Evolutionary conservation across 2,888 invertebrate genomes (phyloP), one percentile per base, ranked within the genome.

Genomic region (Aporophyla lueneburgensis): DNA sequence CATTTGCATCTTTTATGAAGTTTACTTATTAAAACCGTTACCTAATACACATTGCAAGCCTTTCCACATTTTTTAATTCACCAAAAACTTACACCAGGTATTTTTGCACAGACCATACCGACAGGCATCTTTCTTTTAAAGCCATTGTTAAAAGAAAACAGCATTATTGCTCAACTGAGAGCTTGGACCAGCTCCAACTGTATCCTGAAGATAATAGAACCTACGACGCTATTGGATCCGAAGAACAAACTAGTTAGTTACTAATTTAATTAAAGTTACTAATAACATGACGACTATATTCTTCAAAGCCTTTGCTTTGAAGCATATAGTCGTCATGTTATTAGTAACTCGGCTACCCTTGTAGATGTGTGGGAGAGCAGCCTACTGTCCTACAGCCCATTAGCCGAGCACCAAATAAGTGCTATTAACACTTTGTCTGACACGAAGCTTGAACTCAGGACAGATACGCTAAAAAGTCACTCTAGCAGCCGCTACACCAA

Each of bases 121-220:
- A 51, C 9, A 21, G 49, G 2, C 9, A 51, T 27, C 21, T 51
- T 66, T 27, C 21, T 27, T 66, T 66, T 46, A 24, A 46, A 43
- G 12, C 19, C 19, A 19, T 24, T 58, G 7, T 58, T 63, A 27
- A 27, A 75, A 56, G 40, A 27, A 51, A 75, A 56, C 54, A 53
- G 49, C 9, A 4, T 54, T 16, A 49, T 24, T 46, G 16, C 27
- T 76, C n/a, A 33, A 49, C 51, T 33, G 33, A n/a, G 16, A 53
- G 16, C 59, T 66, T 59, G 43, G 51, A 40, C 14, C 16, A 43
- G 33, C 43, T 76, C 46, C 67, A 59, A 76, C n/a, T 33, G 58
- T 51, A 76, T 51, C 51, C 75, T 27, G 33, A 51, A 59, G 33
- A 68, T 53, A 74, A 58, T 65, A 66, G 40, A 40, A 59, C 19